These are phyloP conservation scores for Poecilia wingei DNA, from an alignment of 2,797 vertebrate genomes.

Conservation along the genomic window DNA sequence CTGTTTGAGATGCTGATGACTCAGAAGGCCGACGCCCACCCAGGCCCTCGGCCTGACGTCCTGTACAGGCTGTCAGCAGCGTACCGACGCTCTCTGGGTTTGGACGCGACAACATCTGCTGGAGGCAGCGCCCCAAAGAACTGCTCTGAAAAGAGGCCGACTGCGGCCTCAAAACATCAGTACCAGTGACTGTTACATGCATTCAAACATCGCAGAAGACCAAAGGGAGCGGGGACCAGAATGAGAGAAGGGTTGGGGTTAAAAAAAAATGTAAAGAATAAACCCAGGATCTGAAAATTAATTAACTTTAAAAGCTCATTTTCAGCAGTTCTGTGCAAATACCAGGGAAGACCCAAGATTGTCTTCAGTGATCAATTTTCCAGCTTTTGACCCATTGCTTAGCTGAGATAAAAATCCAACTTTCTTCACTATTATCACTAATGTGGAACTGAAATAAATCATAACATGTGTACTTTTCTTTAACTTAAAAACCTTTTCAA, in stretches of 20 bases:
- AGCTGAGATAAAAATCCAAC: not conserved
- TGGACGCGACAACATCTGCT: constrained; percentile 53
- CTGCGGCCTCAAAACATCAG: constrained; percentile 19
- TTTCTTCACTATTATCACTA: not conserved
- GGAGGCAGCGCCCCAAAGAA: constrained; percentile 21
- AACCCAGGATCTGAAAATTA: not conserved
- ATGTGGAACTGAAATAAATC: not conserved
- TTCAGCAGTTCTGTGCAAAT: not conserved
- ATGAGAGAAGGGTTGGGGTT: not conserved
- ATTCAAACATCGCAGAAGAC: constrained; percentile 43
- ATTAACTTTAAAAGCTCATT: not conserved
- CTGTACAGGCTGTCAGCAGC: constrained; percentile 88
- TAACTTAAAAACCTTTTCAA: not conserved
- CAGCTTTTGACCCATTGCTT: not conserved
- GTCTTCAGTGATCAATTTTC: not conserved
- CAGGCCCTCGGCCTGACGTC: constrained; percentile 79
- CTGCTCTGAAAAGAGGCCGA: constrained; percentile 46
- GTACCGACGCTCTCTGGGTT: constrained; percentile 83
- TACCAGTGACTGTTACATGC: constrained; percentile 22
- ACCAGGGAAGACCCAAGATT: not conserved
- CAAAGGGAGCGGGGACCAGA: not conserved
- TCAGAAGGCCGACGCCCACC: constrained; percentile 85
- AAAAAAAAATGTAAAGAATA: constrained; percentile 18
- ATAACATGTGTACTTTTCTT: not conserved
- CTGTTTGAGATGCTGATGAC: constrained; percentile 92